These are phyloP conservation scores for Saturnia japonica DNA, from an alignment of 2,888 invertebrate species.

Conservation along the genomic window DNA sequence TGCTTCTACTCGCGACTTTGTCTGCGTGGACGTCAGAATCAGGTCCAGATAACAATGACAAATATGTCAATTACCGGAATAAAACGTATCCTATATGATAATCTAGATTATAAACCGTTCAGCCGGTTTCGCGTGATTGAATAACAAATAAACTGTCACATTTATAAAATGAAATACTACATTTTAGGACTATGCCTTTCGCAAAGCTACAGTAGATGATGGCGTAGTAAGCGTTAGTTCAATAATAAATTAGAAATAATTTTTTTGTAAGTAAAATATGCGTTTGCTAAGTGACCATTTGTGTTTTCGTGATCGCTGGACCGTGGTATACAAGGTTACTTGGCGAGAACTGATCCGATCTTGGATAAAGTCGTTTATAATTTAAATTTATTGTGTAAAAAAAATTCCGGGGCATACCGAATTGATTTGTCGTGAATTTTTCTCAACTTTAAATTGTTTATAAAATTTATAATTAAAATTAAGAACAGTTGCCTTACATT, in stretches of 20 bases:
- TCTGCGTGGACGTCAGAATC: too few relatives aligned
- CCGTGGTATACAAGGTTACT: constrained; percentile 65
- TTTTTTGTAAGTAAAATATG: constrained; percentile 2
- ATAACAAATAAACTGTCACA: too few relatives aligned
- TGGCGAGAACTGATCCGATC: constrained; percentile 31
- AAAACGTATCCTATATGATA: too few relatives aligned
- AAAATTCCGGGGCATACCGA: constrained; percentile 24
- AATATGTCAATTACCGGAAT: too few relatives aligned
- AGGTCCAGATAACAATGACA: too few relatives aligned
- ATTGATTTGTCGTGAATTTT: constrained; percentile 19
- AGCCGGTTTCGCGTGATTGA: too few relatives aligned
- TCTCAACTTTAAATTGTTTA: background rate
- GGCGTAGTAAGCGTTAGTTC: background rate
- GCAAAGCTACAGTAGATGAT: background rate
- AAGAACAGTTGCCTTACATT: too few relatives aligned
- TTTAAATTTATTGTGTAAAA: constrained; percentile 45
- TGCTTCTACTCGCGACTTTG: too few relatives aligned
- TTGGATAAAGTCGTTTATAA: constrained; percentile 50
- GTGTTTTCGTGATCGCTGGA: constrained; percentile 63
- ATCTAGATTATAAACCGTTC: too few relatives aligned
- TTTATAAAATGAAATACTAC: too few relatives aligned
- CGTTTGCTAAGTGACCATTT: constrained; percentile 33
- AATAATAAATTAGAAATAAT: background rate
- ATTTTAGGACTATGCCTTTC: background rate
- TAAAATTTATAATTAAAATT: too few relatives aligned